Evolutionary conservation across 53 echinoderm and acorn worm genomes (phyloP).

Genomic region (Pentamera pediparva): DNA sequence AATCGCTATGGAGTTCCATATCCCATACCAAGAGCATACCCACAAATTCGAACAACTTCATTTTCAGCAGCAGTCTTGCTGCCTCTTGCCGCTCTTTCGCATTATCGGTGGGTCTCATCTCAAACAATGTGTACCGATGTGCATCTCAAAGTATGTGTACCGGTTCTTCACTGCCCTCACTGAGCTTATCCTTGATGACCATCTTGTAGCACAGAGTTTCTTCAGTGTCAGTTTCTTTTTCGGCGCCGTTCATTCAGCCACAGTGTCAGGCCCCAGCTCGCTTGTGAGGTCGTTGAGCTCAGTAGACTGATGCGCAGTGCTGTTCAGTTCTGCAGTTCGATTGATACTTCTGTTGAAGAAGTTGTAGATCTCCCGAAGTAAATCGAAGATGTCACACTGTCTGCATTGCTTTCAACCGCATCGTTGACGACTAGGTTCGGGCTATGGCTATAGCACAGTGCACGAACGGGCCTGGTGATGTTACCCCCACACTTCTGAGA

Average conservation of each 20-base stretch:
- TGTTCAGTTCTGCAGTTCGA: background rate
- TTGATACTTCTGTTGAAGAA: background rate
- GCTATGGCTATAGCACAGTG: background rate
- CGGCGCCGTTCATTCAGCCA: background rate
- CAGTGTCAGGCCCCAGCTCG: slow-evolving; percentile 1
- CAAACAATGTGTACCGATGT: too few relatives aligned
- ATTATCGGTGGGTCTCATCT: too few relatives aligned
- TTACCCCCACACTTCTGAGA: background rate
- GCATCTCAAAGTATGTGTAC: background rate
- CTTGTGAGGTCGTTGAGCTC: slow-evolving; percentile 7
- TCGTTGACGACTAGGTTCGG: background rate
- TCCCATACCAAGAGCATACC: too few relatives aligned
- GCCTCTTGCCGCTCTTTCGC: too few relatives aligned
- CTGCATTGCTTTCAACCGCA: background rate
- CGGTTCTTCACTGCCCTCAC: slow-evolving; percentile 9
- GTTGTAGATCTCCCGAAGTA: background rate
- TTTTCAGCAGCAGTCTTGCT: too few relatives aligned
- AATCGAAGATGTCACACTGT: background rate
- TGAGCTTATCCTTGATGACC: background rate
- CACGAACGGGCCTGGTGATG: background rate
- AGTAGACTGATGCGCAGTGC: too few relatives aligned
- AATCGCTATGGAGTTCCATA: too few relatives aligned
- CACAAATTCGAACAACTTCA: too few relatives aligned
- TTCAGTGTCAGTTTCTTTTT: slow-evolving; percentile 9
- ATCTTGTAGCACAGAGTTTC: background rate